A percentile compares a stretch with the other conserved stretches of the same genome.
Evolutionary conservation across 92 coral and sea anemone genomes (phyloP).

Genomic region (Bergia puertoricense): DNA sequence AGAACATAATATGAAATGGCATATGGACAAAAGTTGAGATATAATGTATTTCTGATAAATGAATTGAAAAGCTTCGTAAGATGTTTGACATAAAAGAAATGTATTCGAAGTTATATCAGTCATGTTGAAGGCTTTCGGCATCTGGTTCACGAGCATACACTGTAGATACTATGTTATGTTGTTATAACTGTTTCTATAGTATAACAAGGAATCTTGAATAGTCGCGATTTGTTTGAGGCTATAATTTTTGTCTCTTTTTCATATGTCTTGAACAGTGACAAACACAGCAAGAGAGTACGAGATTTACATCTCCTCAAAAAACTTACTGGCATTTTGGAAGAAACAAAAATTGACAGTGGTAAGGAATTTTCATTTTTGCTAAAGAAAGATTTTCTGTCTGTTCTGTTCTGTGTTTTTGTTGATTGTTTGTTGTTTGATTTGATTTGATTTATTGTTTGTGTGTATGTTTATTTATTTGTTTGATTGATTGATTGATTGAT

Average conservation of each 20-base stretch:
- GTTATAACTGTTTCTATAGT: neutral
- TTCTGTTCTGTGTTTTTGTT: neutral
- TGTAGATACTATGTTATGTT: too few relatives aligned
- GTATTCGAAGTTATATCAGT: too few relatives aligned
- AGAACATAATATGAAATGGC: too few relatives aligned
- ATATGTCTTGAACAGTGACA: slow-evolving; percentile 67
- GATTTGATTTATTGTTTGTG: neutral
- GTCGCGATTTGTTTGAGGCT: neutral
- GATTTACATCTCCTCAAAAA: slow-evolving; percentile 95
- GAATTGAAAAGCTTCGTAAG: too few relatives aligned
- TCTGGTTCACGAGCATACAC: too few relatives aligned
- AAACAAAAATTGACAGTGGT: slow-evolving; percentile 71
- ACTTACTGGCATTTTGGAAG: slow-evolving; percentile 81
- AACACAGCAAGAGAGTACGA: slow-evolving; percentile 91
- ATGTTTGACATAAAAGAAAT: too few relatives aligned
- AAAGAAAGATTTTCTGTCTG: neutral
- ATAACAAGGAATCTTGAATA: neutral
- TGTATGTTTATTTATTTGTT: neutral
- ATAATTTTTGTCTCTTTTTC: neutral
- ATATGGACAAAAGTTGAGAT: too few relatives aligned
- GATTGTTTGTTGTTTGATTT: neutral
- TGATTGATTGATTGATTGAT: neutral
- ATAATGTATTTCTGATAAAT: too few relatives aligned
- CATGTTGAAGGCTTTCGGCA: too few relatives aligned
- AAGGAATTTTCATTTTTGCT: neutral